These are phyloP conservation scores for Calidris pugnax DNA, from an alignment of 2,113 vertebrate genomes.

Conservation along the genomic window DNA sequence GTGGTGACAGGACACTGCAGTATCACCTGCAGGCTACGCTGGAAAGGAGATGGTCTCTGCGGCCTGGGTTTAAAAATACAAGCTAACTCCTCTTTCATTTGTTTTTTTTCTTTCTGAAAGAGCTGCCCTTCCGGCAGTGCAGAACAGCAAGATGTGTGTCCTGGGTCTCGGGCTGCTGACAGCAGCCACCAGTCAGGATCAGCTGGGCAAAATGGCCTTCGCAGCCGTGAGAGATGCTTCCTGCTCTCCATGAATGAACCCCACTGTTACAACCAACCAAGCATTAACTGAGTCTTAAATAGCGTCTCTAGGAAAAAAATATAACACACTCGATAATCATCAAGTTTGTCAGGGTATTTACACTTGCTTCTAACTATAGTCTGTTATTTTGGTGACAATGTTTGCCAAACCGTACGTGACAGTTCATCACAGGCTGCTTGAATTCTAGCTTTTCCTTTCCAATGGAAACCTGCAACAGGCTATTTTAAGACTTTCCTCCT, in stretches of 20 bases:
- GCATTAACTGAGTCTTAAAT: neutral
- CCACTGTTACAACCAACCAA: neutral
- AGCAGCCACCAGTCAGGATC: neutral
- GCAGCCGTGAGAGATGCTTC: neutral
- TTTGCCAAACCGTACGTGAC: neutral
- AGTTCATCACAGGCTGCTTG: neutral
- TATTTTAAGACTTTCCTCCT: neutral
- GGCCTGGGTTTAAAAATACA: neutral
- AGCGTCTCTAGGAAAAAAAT: neutral
- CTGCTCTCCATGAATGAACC: neutral
- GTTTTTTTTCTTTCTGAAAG: neutral
- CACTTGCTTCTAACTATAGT: neutral
- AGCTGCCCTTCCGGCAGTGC: neutral
- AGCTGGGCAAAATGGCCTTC: neutral
- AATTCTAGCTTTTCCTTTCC: neutral
- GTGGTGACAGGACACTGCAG: neutral
- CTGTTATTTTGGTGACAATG: neutral
- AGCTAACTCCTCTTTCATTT: neutral
- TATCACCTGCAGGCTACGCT: fast-evolving
- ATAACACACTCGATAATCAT: neutral
- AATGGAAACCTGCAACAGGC: neutral
- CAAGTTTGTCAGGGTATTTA: neutral
- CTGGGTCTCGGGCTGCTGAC: neutral
- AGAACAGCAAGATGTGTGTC: fast-evolving
- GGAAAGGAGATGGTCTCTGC: neutral